Evolutionary conservation across 2,888 invertebrate species (phyloP).

Genomic region (Bugulina stolonifera): DNA sequence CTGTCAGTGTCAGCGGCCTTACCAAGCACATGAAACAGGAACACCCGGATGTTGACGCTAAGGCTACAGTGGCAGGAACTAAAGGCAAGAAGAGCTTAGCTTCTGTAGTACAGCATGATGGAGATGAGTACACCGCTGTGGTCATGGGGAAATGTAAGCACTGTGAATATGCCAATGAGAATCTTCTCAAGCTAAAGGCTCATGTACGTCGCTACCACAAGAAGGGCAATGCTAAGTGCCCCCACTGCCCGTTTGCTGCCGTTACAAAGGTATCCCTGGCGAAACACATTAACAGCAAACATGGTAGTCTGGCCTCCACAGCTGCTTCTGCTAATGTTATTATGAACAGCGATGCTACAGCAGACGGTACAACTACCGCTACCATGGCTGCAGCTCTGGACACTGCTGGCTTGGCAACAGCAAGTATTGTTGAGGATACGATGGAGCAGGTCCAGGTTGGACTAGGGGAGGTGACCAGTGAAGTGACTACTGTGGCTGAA

Average conservation of each 20-base stretch:
- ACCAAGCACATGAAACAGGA: slow-evolving; percentile 25
- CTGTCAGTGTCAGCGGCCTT: slow-evolving; percentile 12
- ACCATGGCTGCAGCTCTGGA: neutral
- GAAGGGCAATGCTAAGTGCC: neutral
- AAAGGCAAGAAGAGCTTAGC: slow-evolving; percentile 23
- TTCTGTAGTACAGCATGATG: neutral
- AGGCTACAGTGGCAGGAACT: slow-evolving; percentile 21
- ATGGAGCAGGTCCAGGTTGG: neutral
- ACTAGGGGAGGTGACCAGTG: neutral
- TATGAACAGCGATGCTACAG: neutral
- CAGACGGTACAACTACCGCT: neutral
- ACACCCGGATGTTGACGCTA: slow-evolving; percentile 20
- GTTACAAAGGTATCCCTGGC: neutral
- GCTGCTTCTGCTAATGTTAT: neutral
- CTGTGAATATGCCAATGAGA: slow-evolving; percentile 23
- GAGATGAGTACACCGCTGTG: slow-evolving; percentile 19
- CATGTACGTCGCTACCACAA: slow-evolving; percentile 8
- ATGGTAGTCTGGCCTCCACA: neutral
- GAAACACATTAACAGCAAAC: slow-evolving; percentile 9
- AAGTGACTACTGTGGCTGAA: too few relatives aligned
- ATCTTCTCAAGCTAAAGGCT: slow-evolving; percentile 21
- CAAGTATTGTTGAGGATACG: neutral
- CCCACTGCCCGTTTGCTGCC: slow-evolving; percentile 5
- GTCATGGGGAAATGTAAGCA: slow-evolving; percentile 25
- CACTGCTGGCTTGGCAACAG: neutral